Base-by-base conservation (phyloP, 1,140 invertebrate species). In the Hypothenemus hampei region DNA sequence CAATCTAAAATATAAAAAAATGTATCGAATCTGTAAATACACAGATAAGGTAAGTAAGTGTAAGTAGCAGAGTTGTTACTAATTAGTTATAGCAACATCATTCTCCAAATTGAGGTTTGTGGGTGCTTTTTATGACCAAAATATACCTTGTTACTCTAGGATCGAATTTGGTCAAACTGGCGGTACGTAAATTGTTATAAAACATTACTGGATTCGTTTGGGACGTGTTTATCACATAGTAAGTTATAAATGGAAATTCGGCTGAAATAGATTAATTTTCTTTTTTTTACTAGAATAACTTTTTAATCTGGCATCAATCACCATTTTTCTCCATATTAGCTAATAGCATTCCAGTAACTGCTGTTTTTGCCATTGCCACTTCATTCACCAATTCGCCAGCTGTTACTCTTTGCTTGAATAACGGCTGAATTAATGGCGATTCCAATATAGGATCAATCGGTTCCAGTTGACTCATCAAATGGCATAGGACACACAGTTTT, bases 161-260 rank as follows among this genome's bases (percentile, higher is more conserved):
- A 66, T 91, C 88, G 66, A 93, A 91, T 70, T 88, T 89, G 57
- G 81, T 82, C 61, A 91, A 70, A 21, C 86, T 87, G 50, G 85
- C 84, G 65, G 84, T 83, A 65, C 89, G 80, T 59, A 90, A 82
- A 61, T 86, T 86, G 66, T 86, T 84, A 71, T 91, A 89, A 74
- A 92, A 91, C 46, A 85, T 82, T 52, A 82, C 76, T 24, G 89
- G 88, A 74, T 93, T 89, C 21, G 84, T 87, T 70, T 86, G 84
- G 47, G 82, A 81, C 20, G 86, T 90, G 67, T 93, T 92, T 71
- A 92, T 88, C 60, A 93, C 79, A 72, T 92, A 91, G 66, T 92
- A 91, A 1, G 87, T 82, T 73, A 94, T 93, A 74, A 92, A 92
- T 3, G 91, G 90, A 68, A 92, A 93, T 64, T 92, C 88, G 36